Percentiles rank a stretch among this genome's conserved stretches.
Conservation (phyloP, 2,888 invertebrate genomes). For the Lochmaea capreae region DNA sequence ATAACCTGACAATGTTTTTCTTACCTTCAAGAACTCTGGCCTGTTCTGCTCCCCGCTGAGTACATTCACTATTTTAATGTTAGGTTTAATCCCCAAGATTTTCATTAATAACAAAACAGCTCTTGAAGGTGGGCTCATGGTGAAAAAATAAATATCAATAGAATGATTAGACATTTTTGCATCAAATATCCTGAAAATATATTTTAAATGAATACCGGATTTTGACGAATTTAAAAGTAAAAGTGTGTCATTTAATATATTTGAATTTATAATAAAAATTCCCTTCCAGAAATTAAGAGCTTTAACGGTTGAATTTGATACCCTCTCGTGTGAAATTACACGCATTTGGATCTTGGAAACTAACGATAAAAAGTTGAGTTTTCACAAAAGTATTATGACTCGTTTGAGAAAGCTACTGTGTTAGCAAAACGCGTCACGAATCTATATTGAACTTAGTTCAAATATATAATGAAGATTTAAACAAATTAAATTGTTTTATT, state of each 20-base stretch:
- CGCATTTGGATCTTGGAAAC: background rate
- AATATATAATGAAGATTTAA: too few relatives aligned
- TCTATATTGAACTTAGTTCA: too few relatives aligned
- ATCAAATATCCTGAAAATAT: conserved; percentile 51
- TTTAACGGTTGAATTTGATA: too few relatives aligned
- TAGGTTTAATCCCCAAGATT: conserved; percentile 74
- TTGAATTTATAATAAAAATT: too few relatives aligned
- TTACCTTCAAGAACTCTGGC: conserved; percentile 76
- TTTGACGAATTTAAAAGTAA: too few relatives aligned
- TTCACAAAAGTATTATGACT: background rate
- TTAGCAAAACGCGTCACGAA: too few relatives aligned
- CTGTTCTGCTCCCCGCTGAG: conserved; percentile 73
- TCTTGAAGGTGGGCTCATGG: conserved; percentile 73
- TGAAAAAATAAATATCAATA: conserved; percentile 75
- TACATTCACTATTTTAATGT: conserved; percentile 73
- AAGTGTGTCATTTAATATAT: too few relatives aligned
- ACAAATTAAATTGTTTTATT: too few relatives aligned
- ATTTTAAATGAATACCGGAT: background rate
- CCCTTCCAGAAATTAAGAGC: too few relatives aligned
- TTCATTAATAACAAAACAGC: conserved; percentile 74
- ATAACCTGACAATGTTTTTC: background rate
- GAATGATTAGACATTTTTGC: conserved; percentile 53
- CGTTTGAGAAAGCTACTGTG: too few relatives aligned
- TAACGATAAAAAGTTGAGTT: conserved; percentile 9
- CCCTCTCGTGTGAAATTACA: background rate